Conservation (phyloP, 2,113 vertebrate genomes). For the Psettodes erumei region DNA sequence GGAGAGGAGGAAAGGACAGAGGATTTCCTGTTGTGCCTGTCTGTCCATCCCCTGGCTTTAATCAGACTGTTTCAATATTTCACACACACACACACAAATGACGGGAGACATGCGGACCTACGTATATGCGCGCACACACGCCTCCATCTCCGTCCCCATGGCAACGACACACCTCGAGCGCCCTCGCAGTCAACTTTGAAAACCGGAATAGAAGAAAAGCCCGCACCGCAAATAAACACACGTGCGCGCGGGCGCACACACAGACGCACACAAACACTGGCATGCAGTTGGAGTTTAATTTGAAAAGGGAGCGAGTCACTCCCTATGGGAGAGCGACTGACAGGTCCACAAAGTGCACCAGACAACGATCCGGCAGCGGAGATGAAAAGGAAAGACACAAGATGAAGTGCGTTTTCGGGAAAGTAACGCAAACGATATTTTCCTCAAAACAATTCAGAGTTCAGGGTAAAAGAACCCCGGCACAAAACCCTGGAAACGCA, state of each 20-base stretch:
- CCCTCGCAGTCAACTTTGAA: conserved; percentile 68
- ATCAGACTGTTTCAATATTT: conserved; percentile 29
- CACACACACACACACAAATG: conserved; percentile 22
- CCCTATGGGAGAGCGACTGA: conserved; percentile 11
- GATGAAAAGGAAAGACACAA: background rate
- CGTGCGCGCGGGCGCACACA: background rate
- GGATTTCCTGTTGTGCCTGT: background rate
- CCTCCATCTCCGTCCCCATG: conserved; percentile 51
- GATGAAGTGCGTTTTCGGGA: background rate
- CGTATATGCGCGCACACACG: background rate
- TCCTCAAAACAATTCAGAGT: background rate
- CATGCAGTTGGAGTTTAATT: conserved; percentile 43
- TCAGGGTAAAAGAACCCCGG: no score
- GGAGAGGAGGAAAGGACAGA: no score
- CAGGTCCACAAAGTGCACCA: conserved; percentile 4
- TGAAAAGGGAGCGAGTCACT: conserved; percentile 18
- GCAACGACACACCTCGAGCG: conserved; percentile 59
- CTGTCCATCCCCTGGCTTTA: conserved; percentile 5
- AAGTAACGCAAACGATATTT: background rate
- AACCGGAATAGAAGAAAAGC: conserved; percentile 34
- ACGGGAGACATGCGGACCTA: no score
- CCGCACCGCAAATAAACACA: background rate
- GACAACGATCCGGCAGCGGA: background rate
- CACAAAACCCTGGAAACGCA: no score
- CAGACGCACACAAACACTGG: conserved; percentile 17